These are phyloP conservation scores for Gila robusta DNA, from an alignment of 2,797 vertebrate genomes.

Conservation along the genomic window DNA sequence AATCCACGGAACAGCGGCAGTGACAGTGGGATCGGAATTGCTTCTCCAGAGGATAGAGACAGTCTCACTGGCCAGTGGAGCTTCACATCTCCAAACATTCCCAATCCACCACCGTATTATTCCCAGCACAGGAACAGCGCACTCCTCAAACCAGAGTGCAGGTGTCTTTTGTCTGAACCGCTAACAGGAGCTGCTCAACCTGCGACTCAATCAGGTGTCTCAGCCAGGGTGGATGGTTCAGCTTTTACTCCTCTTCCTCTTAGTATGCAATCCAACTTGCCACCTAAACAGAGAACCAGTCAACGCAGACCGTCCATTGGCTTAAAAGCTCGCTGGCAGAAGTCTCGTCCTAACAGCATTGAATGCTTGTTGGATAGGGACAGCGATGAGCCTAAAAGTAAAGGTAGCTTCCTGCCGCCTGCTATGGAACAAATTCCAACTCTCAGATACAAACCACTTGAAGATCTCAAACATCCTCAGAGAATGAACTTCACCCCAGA, in stretches of 20 bases:
- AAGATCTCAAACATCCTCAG: conserved; percentile 72
- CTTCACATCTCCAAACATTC: conserved; percentile 57
- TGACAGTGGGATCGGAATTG: conserved; percentile 94
- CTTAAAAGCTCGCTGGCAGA: conserved; percentile 87
- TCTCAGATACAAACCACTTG: conserved; percentile 85
- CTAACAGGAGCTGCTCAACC: conserved; percentile 82
- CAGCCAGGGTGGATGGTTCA: conserved; percentile 81
- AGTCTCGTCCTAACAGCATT: conserved; percentile 78
- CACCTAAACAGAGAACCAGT: conserved; percentile 70
- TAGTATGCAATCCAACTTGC: conserved; percentile 68
- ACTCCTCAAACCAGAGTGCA: conserved; percentile 73
- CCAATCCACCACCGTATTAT: conserved; percentile 40
- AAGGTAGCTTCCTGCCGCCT: conserved; percentile 85
- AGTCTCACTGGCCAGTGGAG: conserved; percentile 85
- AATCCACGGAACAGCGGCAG: conserved; percentile 87
- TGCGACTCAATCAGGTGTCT: conserved; percentile 78
- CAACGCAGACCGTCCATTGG: conserved; percentile 89
- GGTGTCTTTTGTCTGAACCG: conserved; percentile 76
- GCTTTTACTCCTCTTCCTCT: conserved; percentile 78
- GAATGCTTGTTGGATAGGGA: conserved; percentile 82
- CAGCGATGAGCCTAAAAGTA: conserved; percentile 80
- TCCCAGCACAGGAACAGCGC: conserved; percentile 58
- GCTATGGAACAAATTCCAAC: conserved; percentile 90
- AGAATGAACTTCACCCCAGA: conserved; percentile 68
- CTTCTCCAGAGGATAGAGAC: conserved; percentile 88